phyloP scores from a whole-genome alignment of 1,140 invertebrate species.

The Anoplolepis gracilipes region DNA sequence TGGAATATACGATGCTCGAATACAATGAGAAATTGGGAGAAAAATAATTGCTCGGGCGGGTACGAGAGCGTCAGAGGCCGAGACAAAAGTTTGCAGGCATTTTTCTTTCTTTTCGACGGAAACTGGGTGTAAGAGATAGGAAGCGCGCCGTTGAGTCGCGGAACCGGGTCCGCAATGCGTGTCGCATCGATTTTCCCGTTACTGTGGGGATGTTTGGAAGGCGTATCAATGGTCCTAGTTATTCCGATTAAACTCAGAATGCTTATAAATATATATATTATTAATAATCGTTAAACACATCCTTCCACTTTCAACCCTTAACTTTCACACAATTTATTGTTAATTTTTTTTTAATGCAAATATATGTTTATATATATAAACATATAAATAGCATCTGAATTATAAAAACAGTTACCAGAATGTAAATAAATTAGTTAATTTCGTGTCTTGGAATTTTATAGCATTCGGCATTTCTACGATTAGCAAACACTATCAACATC shows the following conservation, averaged over 20 bases:
- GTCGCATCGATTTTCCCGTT: conserved; percentile 52
- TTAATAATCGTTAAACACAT: too few relatives aligned
- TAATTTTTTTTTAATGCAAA: neutral
- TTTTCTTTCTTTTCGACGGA: conserved; percentile 62
- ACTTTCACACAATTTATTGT: neutral
- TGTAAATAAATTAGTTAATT: neutral
- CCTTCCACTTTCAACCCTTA: too few relatives aligned
- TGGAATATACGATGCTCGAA: conserved; percentile 29
- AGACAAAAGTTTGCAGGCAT: conserved; percentile 62
- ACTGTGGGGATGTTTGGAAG: conserved; percentile 37
- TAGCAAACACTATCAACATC: neutral
- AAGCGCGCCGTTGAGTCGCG: conserved; percentile 63
- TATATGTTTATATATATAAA: neutral
- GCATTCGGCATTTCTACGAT: neutral
- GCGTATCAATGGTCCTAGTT: conserved; percentile 43
- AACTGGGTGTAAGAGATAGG: conserved; percentile 68
- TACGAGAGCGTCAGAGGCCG: neutral
- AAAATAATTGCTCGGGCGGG: conserved; percentile 61
- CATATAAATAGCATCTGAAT: neutral
- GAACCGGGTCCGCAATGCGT: conserved; percentile 45
- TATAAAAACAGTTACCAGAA: neutral
- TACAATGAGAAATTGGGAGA: conserved; percentile 47
- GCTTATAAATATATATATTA: neutral
- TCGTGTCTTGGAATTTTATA: neutral
- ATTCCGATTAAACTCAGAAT: conserved; percentile 43